phyloP scores from a whole-genome alignment of 2,113 vertebrate species.

The Acrocephalus arundinaceus region DNA sequence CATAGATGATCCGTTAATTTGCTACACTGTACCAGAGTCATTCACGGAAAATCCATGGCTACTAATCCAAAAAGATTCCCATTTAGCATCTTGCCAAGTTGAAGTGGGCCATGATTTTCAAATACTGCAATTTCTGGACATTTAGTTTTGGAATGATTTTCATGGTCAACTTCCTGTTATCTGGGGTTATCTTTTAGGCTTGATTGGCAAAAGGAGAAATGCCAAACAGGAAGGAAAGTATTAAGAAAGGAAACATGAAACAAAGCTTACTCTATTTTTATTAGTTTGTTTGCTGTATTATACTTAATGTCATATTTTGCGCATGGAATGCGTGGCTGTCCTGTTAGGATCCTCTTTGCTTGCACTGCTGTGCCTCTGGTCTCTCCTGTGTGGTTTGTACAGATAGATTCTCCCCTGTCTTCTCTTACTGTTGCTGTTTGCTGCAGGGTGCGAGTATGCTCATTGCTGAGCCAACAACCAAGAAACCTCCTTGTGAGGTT shows the following conservation, averaged over 20 bases:
- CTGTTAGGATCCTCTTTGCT: neutral
- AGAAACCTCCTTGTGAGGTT: neutral
- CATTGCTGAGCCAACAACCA: neutral
- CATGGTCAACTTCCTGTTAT: neutral
- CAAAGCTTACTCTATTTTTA: neutral
- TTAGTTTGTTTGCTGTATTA: neutral
- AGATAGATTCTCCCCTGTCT: neutral
- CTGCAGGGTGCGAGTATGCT: neutral
- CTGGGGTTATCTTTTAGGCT: neutral
- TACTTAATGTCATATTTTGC: neutral
- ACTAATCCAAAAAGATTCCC: neutral
- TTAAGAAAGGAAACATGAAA: neutral
- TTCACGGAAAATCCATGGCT: neutral
- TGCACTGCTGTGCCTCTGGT: neutral
- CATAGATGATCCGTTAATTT: neutral
- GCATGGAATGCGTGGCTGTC: neutral
- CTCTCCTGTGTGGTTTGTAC: neutral
- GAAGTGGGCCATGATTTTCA: neutral
- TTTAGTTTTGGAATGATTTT: neutral
- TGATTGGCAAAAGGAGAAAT: neutral
- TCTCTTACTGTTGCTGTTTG: neutral
- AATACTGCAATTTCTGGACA: neutral
- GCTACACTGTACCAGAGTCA: neutral
- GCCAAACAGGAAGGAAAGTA: neutral
- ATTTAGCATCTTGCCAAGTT: neutral